Evolutionary conservation across 2,797 vertebrate species (phyloP).

Genomic region (Harpagifer antarcticus): DNA sequence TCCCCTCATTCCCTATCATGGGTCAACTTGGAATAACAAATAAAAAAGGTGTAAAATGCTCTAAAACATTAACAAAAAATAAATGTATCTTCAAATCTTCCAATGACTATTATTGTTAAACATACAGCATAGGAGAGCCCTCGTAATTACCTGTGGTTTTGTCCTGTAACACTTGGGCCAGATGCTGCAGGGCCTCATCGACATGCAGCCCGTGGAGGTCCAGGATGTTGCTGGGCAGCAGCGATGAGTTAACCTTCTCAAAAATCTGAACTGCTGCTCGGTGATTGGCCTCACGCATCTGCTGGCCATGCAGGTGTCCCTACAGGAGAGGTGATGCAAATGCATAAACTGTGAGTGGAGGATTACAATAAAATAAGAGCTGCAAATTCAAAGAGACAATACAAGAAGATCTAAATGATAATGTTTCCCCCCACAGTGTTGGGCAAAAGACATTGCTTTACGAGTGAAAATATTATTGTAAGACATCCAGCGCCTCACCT

Average conservation of each 20-base stretch:
- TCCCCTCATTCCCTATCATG: too few species aligned
- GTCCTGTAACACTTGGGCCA: slow-evolving; percentile 87
- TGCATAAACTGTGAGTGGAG: neutral
- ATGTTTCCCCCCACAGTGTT: neutral
- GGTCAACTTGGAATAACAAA: too few species aligned
- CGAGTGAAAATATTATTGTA: neutral
- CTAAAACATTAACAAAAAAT: too few species aligned
- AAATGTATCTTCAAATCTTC: too few species aligned
- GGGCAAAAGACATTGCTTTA: neutral
- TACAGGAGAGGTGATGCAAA: slow-evolving; percentile 60
- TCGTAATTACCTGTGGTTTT: slow-evolving; percentile 88
- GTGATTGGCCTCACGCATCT: slow-evolving; percentile 94
- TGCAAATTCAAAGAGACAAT: neutral
- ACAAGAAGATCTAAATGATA: neutral
- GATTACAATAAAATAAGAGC: neutral
- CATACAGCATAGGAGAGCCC: too few species aligned
- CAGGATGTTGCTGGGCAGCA: slow-evolving; percentile 93
- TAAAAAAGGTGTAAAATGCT: too few species aligned
- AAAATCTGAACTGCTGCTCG: slow-evolving; percentile 94
- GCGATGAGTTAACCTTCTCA: slow-evolving; percentile 91
- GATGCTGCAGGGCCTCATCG: slow-evolving; percentile 91
- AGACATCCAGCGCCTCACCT: slow-evolving; percentile 77
- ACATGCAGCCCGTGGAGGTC: slow-evolving; percentile 99
- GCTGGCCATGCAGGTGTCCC: slow-evolving; percentile 93
- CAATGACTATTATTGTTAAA: too few species aligned